Base-by-base conservation (phyloP, 2,797 vertebrate genomes). In the Gouania willdenowi region DNA sequence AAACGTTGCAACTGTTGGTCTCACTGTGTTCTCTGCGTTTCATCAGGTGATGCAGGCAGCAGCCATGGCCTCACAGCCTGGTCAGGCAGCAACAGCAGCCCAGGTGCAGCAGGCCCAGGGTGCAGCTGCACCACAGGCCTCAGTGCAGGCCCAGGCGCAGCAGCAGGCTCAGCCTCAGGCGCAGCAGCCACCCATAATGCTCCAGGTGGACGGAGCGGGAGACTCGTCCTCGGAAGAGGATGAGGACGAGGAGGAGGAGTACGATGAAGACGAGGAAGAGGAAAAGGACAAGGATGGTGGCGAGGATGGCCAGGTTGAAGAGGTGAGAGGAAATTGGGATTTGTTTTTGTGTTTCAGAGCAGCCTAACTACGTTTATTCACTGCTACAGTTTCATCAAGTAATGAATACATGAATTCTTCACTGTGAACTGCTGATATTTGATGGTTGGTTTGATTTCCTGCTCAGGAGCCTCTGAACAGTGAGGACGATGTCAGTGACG, bases 201-300 rank as follows among this genome's bases (percentile, higher is more conserved):
- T 98, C 26, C 95, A 98, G 79, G 93, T 97, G 43, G 97, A 99
- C 37, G 97, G 97, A 14, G 75, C 93, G 0, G 97, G 94, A 5
- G 95, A 99, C 71, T 94, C 97, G 0, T 99, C 97, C 0, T 98
- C 97, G 2, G 95, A 98, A 42, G 96, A 98, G 41, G 95, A 98
- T 3, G 95, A 99, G 56, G 97, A 99, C 0, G 95, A 99, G 51
- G 96, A 98, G 56, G 96, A 98, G 44, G 94, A 98, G 59, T 97
- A 99, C n/a, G 95, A 98, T 26, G 95, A 99, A 36, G 95, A 99
- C 1, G 94, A 98, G 1, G 95, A 97, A 2, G 97, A 99, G 69
- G 95, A 98, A 76, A 98, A 98, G 69, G 95, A 98, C 67, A 98
- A 98, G 67, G 95, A 97, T 18, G 94, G 91, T 2, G 93, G 87